Conservation (phyloP, 2,888 invertebrate genomes). For the Polyommatus iphigenia region DNA sequence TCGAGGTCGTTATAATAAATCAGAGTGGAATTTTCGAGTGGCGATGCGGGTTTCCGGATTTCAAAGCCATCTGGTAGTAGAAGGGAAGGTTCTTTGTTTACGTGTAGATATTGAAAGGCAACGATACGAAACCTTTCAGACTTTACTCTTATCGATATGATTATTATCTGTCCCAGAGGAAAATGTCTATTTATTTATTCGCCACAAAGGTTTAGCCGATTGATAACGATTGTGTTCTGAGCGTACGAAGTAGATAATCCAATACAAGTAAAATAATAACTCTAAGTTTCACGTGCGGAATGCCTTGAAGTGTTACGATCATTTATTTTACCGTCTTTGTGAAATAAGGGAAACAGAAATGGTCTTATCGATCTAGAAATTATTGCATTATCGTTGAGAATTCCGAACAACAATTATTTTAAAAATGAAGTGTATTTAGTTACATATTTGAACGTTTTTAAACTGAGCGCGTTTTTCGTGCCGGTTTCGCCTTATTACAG, state of each 20-base stretch:
- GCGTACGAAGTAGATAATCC: neutral
- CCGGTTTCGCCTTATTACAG: constrained; percentile 9
- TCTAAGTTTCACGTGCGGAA: too few species aligned
- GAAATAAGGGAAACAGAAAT: too few species aligned
- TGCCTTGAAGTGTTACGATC: too few species aligned
- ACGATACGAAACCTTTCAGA: neutral
- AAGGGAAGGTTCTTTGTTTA: constrained; percentile 4
- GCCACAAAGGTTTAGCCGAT: neutral
- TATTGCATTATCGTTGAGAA: neutral
- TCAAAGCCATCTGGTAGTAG: constrained; percentile 2
- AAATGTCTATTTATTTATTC: neutral
- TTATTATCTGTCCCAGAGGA: neutral
- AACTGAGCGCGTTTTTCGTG: constrained; percentile 14
- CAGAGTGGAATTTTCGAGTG: neutral
- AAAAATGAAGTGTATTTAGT: constrained; percentile 2
- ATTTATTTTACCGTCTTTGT: too few species aligned
- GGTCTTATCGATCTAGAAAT: neutral
- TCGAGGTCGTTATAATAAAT: neutral
- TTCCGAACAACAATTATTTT: neutral
- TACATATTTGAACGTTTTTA: constrained; percentile 18
- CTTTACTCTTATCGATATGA: neutral
- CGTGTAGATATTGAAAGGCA: constrained; percentile 11
- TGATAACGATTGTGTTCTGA: neutral
- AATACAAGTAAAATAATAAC: neutral
- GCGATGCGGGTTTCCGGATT: neutral